A percentile compares a stretch with the other conserved stretches of the same genome.
Conservation (phyloP, 2,888 invertebrate species). For the Phrixothrix hirtus region DNA sequence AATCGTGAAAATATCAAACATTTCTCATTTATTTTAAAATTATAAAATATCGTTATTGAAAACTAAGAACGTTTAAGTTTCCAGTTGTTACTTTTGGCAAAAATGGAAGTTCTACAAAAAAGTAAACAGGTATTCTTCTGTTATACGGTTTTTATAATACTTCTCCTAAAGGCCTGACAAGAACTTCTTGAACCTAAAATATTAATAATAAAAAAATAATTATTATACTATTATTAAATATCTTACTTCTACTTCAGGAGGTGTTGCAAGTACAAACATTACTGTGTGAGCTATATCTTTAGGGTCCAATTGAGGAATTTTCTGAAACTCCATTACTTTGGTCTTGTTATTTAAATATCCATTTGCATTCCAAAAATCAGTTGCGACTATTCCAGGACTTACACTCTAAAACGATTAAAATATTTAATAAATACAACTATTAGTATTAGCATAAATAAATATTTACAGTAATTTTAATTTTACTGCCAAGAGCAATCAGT, state of each 20-base stretch:
- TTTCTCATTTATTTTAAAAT: too few species aligned
- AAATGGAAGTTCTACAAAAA: too few species aligned
- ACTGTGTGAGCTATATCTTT: neutral
- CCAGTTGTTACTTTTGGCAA: too few species aligned
- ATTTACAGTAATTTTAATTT: slow-evolving; percentile 1
- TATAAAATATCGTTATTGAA: too few species aligned
- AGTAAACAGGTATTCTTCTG: too few species aligned
- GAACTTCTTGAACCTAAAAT: neutral
- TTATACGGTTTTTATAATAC: neutral
- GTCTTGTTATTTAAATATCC: neutral
- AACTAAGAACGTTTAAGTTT: too few species aligned
- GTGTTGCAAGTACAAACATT: neutral
- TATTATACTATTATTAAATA: neutral
- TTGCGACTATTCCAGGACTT: neutral
- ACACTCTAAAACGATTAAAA: too few species aligned
- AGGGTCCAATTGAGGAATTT: neutral
- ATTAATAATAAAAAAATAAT: neutral
- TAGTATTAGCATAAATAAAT: neutral
- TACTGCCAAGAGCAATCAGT: neutral
- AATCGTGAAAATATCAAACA: too few species aligned
- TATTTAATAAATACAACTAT: neutral
- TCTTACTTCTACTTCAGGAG: neutral
- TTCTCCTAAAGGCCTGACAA: neutral
- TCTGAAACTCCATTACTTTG: neutral
- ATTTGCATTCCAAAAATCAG: neutral